A percentile compares a stretch with the other conserved stretches of the same genome.
phyloP scores from a whole-genome alignment of 2,113 vertebrate genomes.

The Burhinus oedicnemus region DNA sequence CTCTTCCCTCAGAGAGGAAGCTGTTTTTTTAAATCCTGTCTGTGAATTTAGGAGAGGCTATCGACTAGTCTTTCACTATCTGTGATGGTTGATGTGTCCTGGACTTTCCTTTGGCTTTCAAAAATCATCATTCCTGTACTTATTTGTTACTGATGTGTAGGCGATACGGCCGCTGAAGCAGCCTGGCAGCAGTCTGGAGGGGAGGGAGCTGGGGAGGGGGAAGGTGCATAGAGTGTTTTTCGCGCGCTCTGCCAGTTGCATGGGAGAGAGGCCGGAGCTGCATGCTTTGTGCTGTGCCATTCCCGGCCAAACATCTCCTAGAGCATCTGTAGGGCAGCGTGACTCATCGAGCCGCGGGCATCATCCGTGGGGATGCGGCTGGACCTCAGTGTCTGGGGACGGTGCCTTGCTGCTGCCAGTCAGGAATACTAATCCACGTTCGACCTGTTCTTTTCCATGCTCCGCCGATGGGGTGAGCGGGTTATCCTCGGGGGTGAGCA shows the following conservation, averaged over 20 bases:
- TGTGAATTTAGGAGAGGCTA: neutral
- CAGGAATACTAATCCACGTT: neutral
- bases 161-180: neutral
- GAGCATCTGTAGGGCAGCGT: neutral
- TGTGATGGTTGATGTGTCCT: neutral
- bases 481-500: neutral
- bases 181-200: neutral
- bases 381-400: neutral
- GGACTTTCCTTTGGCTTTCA: neutral
- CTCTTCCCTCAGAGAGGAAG: neutral
- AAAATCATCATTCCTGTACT: neutral
- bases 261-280: neutral
- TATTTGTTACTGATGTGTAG: neutral
- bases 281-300: neutral
- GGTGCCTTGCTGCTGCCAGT: neutral
- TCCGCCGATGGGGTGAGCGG: neutral
- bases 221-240: neutral
- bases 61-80: neutral
- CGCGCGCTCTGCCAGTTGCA: neutral
- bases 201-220: neutral
- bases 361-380: neutral
- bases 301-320: neutral
- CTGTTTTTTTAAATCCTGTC: neutral
- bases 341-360: neutral
- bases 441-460: neutral